Percentiles rank a stretch among this genome's conserved stretches.
Conservation (phyloP, 2,113 vertebrate species). For the Eclectus roratus region DNA sequence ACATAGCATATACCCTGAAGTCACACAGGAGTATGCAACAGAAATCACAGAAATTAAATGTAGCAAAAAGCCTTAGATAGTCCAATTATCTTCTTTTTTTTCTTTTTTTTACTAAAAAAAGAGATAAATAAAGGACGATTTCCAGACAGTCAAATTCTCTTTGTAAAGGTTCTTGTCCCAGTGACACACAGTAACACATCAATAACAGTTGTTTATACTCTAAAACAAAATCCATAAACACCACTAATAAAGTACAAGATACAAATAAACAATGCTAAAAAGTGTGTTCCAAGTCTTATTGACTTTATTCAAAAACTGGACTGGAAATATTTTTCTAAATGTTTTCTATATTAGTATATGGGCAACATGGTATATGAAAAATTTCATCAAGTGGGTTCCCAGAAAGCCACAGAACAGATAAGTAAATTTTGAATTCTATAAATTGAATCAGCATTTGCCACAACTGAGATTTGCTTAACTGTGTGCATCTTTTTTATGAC, state of each 20-base stretch:
- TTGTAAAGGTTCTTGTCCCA: not conserved
- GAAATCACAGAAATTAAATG: not conserved
- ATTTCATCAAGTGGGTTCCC: not conserved
- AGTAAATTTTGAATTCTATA: not conserved
- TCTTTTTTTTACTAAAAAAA: not conserved
- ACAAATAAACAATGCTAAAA: not conserved
- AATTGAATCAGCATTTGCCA: not conserved
- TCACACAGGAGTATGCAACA: accelerated
- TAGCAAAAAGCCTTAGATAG: not conserved
- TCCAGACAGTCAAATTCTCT: not conserved
- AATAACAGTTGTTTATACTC: not conserved
- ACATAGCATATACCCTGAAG: not conserved
- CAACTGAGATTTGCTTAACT: not conserved
- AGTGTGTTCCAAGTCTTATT: accelerated
- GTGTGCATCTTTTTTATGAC: not conserved
- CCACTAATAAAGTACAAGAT: not conserved
- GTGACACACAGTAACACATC: not conserved
- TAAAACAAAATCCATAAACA: not conserved
- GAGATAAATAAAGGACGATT: not conserved
- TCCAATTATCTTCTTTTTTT: not conserved
- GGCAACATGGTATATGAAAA: not conserved
- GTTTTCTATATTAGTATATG: not conserved
- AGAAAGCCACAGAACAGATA: not conserved
- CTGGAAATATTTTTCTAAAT: not conserved
- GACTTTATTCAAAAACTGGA: not conserved